Base-by-base conservation (phyloP, 2,797 vertebrate genomes). In the Labeo calbasu region DNA sequence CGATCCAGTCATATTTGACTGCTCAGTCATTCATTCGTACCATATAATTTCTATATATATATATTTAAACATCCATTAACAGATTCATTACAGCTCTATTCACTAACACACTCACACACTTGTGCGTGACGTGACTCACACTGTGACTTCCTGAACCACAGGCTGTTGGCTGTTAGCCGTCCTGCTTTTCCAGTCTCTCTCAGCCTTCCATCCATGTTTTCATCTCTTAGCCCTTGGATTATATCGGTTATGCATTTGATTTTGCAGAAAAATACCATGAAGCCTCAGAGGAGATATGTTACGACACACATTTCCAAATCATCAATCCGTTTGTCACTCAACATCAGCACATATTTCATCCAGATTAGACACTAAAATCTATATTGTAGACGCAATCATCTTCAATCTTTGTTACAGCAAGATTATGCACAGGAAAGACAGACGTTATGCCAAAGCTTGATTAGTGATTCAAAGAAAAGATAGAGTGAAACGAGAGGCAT, bases 91-190 rank as follows among this genome's bases (percentile, higher is more conserved):
- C 50, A 87, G 90, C 89, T 89, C 89, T 86, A 86, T 71, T 85
- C 82, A 80, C 78, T 72, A 61, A 79, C 78, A 85, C 79, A 77
- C 81, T 57, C 73, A 79, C 81, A 84, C 84, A 85, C 76, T 80
- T 9, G 85, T 90, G 88, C 73, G 82, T 78, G 77, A 90, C 89
- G 91, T 87, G 90, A 88, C 66, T 92, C 91, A 85, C 48, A 86
- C 91, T 86, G 86, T 87, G 86, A 87, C 87, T 89, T 89, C 53
- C 48, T 83, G 68, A 84, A 78, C 86, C 77, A 68, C 83, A 88
- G 90, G 88, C 61, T 79, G 77, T 80, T 85, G 83, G 79, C 78
- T 57, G 48, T 82, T 55, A 51, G 53, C 82, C 6, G 17, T 68
- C 28, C 48, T 68, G 57, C 55, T 55, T n/a, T 72, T 70, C 19